Base-by-base conservation (phyloP, 1,140 invertebrate species). In the Mercenaria mercenaria region DNA sequence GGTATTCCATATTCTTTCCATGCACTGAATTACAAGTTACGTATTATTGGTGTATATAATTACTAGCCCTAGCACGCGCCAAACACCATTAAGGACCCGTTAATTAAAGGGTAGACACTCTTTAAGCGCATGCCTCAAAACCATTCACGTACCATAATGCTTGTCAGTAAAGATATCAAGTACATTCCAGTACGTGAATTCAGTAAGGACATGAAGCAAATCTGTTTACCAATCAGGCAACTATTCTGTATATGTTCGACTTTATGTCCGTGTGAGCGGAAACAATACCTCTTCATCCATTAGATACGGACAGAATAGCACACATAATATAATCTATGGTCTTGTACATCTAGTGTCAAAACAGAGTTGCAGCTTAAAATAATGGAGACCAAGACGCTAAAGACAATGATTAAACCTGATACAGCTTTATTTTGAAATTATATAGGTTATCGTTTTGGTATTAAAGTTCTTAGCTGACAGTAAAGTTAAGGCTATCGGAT, bases 71-170 rank as follows among this genome's bases (percentile, higher is more conserved):
- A 18, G 59, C 80, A 82, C 80, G 80, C 80, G 80, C 61, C 80
- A 43, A 64, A 82, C 56, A 67, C 56, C 41, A 82, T 59, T 82
- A 67, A 43, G 52, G 23, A 52, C 10, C 20, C 8, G 59, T 23
- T 82, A 82, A 82, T 82, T 82, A 82, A 41, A 82, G 80, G 59
- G 80, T 82, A 82, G 80, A 79, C 15, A 41, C 37, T 56, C 26
- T 56, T 50, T n/a, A 59, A 59, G 56, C 56, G 41, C 80, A 82
- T 82, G 80, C 80, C 80, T 67, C 61, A 47, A 43, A 82, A 64
- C 34, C 80, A 82, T 26, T 82, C 61, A 59, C 29, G 10, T 64
- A 47, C 52, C 32, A 61, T 47, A 23, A 32, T 41, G 50, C 56
- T 67, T 47, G 59, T 67, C 56, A 23, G n/a, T 64, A 43, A 64